A percentile compares a stretch with the other conserved stretches of the same genome.
Conservation (phyloP, 2,797 vertebrate genomes). For the Pelochelys cantorii region DNA sequence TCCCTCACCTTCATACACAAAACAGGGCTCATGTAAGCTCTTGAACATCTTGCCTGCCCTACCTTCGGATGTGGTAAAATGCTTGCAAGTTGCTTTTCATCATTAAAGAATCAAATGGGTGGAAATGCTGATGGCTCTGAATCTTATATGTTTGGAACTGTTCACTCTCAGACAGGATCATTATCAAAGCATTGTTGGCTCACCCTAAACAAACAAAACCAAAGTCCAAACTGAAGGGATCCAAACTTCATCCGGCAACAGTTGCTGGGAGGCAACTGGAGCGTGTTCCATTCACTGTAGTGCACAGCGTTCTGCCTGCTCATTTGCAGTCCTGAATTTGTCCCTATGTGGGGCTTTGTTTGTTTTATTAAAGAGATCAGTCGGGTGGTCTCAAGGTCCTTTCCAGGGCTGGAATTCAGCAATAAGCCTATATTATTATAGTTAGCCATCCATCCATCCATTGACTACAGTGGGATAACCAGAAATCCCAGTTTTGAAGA, state of each 20-base stretch:
- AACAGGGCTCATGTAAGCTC: background rate
- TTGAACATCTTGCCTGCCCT: accelerated
- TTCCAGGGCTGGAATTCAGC: background rate
- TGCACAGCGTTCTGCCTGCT: background rate
- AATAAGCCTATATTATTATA: background rate
- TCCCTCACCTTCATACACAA: no score
- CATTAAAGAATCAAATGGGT: accelerated
- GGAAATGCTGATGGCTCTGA: background rate
- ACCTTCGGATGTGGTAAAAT: accelerated
- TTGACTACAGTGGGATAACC: accelerated
- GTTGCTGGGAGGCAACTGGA: background rate
- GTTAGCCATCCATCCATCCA: accelerated
- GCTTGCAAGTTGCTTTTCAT: accelerated
- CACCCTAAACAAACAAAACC: background rate
- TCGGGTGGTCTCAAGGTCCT: background rate
- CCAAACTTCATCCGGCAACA: conserved; percentile 8
- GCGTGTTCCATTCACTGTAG: background rate
- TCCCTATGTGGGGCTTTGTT: background rate
- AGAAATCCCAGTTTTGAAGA: background rate
- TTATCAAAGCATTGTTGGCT: background rate
- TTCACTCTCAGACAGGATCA: background rate
- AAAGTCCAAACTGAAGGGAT: background rate
- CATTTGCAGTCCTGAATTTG: background rate
- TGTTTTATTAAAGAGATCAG: background rate
- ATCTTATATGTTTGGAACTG: background rate